Percentiles rank a stretch among this genome's conserved stretches.
Evolutionary conservation across 2,888 invertebrate genomes (phyloP).

Genomic region (Geotrupes spiniger): DNA sequence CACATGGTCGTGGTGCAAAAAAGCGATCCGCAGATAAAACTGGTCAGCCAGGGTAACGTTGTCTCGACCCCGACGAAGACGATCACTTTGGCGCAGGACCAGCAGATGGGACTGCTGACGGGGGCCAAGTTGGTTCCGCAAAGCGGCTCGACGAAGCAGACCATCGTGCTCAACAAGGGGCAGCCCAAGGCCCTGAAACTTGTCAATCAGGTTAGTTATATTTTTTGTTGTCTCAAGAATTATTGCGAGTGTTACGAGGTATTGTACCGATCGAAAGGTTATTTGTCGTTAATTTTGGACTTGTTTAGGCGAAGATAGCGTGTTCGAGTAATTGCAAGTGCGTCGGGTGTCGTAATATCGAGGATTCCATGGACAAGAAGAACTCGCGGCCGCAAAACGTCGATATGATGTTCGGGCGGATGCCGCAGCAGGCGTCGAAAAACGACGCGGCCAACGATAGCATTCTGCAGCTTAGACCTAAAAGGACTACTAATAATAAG

Average conservation of each 20-base stretch:
- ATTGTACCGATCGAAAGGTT: too few relatives aligned
- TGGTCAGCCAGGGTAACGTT: constrained; percentile 31
- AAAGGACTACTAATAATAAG: constrained; percentile 35
- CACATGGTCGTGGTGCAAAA: constrained; percentile 42
- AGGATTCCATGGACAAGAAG: constrained; percentile 71
- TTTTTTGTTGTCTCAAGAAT: constrained; percentile 96
- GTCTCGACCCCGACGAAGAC: constrained; percentile 56
- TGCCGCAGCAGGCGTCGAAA: constrained; percentile 24
- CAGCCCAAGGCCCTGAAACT: constrained; percentile 45
- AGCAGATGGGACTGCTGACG: constrained; percentile 59
- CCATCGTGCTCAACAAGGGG: constrained; percentile 44
- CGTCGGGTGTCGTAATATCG: constrained; percentile 93
- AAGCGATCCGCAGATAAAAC: constrained; percentile 25
- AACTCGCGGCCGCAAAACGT: constrained; percentile 34
- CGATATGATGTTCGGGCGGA: constrained; percentile 20
- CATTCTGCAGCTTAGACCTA: constrained; percentile 32
- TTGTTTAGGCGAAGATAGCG: constrained; percentile 87
- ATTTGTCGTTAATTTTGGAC: neutral
- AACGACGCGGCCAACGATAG: constrained; percentile 29
- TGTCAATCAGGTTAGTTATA: constrained; percentile 38
- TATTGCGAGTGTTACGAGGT: constrained; percentile 99
- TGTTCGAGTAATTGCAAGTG: constrained; percentile 97
- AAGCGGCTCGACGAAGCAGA: constrained; percentile 48
- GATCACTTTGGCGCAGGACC: constrained; percentile 63
- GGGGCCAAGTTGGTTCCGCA: constrained; percentile 53